These are phyloP conservation scores for Andrena trimmerana DNA, from an alignment of 2,888 invertebrate genomes.

Conservation along the genomic window DNA sequence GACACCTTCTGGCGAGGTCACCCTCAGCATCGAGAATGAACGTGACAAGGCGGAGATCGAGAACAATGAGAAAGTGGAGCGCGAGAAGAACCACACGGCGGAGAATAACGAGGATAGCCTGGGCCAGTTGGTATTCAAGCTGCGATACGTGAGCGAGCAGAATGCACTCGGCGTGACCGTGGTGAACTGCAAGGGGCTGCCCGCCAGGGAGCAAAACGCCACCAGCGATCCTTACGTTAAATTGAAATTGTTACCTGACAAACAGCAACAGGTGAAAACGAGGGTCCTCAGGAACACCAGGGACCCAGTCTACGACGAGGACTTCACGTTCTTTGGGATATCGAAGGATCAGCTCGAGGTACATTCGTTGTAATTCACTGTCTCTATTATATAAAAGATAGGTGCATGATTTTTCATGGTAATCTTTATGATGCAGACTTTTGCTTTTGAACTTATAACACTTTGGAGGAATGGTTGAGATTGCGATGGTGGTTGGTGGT, in stretches of 20 bases:
- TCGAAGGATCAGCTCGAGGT: constrained; percentile 92
- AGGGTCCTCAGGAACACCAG: constrained; percentile 97
- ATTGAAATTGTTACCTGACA: constrained; percentile 98
- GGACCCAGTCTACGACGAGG: constrained; percentile 99
- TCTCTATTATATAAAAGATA: neutral
- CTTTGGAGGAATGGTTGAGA: too few relatives aligned
- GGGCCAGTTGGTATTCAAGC: constrained; percentile 95
- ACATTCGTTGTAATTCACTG: constrained; percentile 33
- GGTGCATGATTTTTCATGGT: neutral
- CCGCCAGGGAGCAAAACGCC: constrained; percentile 93
- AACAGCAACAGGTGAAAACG: constrained; percentile 98
- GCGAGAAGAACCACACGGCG: constrained; percentile 82
- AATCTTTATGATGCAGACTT: too few relatives aligned
- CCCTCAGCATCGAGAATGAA: constrained; percentile 86
- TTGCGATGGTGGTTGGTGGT: too few relatives aligned
- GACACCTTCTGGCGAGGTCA: constrained; percentile 83
- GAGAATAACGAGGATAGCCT: constrained; percentile 88
- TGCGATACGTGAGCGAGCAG: constrained; percentile 95
- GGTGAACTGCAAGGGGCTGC: constrained; percentile 94
- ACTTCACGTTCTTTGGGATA: constrained; percentile 99
- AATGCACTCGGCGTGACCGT: constrained; percentile 97
- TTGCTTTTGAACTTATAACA: too few relatives aligned
- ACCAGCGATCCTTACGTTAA: constrained; percentile 99
- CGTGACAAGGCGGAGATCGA: constrained; percentile 87
- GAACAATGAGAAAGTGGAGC: constrained; percentile 87